Evolutionary conservation across 2,797 vertebrate species (phyloP).

Genomic region (Morelia viridis): DNA sequence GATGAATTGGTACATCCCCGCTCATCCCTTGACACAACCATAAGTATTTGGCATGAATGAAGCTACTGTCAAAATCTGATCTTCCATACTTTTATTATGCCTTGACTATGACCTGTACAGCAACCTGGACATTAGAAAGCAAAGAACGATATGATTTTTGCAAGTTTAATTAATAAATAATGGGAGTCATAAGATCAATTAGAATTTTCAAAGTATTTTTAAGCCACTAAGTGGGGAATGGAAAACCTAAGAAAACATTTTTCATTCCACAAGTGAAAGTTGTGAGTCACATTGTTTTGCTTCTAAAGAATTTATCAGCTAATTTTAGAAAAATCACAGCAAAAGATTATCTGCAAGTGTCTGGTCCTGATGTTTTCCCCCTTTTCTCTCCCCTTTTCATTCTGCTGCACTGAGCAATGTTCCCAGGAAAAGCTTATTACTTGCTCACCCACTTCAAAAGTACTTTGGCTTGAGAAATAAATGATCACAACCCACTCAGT

Average conservation of each 20-base stretch:
- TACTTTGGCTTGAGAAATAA: conserved; percentile 29
- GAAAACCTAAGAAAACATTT: conserved; percentile 17
- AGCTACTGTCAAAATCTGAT: background rate
- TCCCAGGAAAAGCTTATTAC: conserved; percentile 47
- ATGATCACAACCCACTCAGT: conserved; percentile 20
- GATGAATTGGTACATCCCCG: background rate
- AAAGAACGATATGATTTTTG: background rate
- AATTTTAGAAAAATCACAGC: conserved; percentile 13
- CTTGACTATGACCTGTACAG: background rate
- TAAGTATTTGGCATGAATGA: background rate
- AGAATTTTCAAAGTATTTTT: background rate
- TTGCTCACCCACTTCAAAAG: conserved; percentile 38
- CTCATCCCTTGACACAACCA: background rate
- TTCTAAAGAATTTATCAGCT: conserved; percentile 37
- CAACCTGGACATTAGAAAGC: background rate
- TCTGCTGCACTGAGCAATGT: conserved; percentile 28
- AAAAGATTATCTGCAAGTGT: conserved; percentile 18
- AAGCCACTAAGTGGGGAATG: background rate
- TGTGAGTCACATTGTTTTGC: conserved; percentile 24
- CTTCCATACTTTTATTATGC: background rate
- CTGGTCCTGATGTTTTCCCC: conserved; percentile 27
- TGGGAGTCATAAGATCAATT: background rate
- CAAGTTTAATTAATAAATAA: background rate
- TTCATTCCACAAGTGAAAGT: conserved; percentile 6
- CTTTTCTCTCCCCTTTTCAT: conserved; percentile 42